Percentiles rank a stretch among this genome's conserved stretches.
These are phyloP conservation scores for Drosophila ficusphila DNA, from an alignment of 1,140 invertebrate genomes.

Conservation along the genomic window DNA sequence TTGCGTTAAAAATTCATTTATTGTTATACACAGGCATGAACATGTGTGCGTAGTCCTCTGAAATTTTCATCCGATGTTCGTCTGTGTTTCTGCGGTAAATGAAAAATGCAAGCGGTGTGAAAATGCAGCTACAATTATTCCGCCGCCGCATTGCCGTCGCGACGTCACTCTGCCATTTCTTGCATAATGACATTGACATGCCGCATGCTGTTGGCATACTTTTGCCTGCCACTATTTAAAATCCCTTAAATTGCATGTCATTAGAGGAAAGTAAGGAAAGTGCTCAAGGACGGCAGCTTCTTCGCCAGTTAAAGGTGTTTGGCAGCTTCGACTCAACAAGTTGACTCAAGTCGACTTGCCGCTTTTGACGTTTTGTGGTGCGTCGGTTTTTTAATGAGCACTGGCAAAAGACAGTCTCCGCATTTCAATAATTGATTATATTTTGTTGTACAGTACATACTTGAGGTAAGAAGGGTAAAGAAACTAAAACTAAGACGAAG, in stretches of 20 bases:
- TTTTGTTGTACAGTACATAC: not conserved
- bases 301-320: conserved; percentile 16
- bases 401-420: not conserved
- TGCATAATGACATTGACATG: conserved; percentile 79
- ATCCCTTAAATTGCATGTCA: conserved; percentile 62
- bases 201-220: conserved; percentile 50
- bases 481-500: not conserved
- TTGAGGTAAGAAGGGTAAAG: not conserved
- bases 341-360: conserved; percentile 17
- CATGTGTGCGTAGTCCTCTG: conserved; percentile 5
- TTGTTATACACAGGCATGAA: conserved; percentile 24
- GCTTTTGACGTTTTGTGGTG: conserved; percentile 56
- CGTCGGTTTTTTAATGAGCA: conserved; percentile 65
- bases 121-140: conserved; percentile 12
- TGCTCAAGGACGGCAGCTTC: conserved; percentile 5
- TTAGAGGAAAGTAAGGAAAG: conserved; percentile 32
- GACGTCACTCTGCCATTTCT: conserved; percentile 52
- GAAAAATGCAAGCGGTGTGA: conserved; percentile 32
- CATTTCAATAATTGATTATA: conserved; percentile 43
- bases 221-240: conserved; percentile 42
- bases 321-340: conserved; percentile 22
- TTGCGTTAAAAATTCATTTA: conserved; percentile 60
- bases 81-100: conserved; percentile 35
- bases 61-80: conserved; percentile 13
- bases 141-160: conserved; percentile 29